Evolutionary conservation across 2,888 invertebrate species (phyloP).

Genomic region (Auanema freiburgensis): DNA sequence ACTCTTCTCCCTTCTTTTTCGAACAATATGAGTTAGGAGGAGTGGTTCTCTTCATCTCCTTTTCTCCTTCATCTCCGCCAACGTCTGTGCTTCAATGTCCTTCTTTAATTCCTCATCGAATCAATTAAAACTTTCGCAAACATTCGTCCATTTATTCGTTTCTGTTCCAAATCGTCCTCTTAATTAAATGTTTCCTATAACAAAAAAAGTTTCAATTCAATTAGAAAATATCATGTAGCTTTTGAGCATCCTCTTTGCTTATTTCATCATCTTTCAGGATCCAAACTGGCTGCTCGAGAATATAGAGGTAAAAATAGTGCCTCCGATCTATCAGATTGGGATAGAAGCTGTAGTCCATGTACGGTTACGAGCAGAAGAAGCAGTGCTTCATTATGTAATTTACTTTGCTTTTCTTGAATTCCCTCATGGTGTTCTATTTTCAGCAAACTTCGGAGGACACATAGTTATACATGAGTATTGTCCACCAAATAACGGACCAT

Average conservation of each 20-base stretch:
- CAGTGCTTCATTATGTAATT: slow-evolving; percentile 36
- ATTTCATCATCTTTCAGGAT: slow-evolving; percentile 25
- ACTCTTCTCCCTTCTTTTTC: neutral
- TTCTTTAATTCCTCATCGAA: neutral
- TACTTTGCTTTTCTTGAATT: slow-evolving; percentile 24
- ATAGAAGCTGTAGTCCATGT: slow-evolving; percentile 44
- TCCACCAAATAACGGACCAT: slow-evolving; percentile 28
- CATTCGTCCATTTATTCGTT: slow-evolving; percentile 1
- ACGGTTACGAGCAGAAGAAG: slow-evolving; percentile 34
- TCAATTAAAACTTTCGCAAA: slow-evolving; percentile 2
- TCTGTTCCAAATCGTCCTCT: neutral
- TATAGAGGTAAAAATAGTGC: slow-evolving; percentile 37
- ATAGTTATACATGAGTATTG: slow-evolving; percentile 62
- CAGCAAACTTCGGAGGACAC: slow-evolving; percentile 31
- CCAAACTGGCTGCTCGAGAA: slow-evolving; percentile 25
- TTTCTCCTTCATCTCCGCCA: neutral
- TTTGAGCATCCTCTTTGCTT: neutral
- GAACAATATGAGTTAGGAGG: slow-evolving; percentile 1
- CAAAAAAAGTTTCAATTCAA: neutral
- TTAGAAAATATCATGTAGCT: slow-evolving; percentile 10
- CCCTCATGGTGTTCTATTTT: neutral
- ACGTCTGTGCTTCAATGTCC: neutral
- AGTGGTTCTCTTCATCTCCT: neutral
- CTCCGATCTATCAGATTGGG: slow-evolving; percentile 55
- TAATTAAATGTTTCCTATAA: neutral